Percentiles rank a stretch among this genome's conserved stretches.
Conservation (phyloP, 2,113 vertebrate species). For the Crocuta crocuta region DNA sequence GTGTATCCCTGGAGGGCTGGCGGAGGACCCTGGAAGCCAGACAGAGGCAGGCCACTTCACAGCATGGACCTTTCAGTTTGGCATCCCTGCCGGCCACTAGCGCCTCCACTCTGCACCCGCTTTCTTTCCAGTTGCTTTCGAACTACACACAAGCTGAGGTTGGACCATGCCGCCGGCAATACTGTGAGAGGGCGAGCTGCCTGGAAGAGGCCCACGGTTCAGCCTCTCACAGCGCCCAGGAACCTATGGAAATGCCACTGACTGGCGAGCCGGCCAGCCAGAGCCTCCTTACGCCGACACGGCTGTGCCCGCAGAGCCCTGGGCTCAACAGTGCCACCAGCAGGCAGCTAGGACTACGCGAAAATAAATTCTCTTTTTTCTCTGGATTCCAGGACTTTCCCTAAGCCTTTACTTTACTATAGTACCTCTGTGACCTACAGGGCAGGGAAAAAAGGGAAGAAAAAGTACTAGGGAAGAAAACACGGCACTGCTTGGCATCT, state of each 20-base stretch:
- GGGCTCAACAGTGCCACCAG: background rate
- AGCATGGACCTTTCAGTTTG: background rate
- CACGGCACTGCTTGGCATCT: slow-evolving; percentile 54
- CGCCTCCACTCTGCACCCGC: background rate
- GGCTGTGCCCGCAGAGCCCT: background rate
- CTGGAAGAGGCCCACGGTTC: background rate
- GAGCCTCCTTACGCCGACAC: background rate
- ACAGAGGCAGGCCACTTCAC: background rate
- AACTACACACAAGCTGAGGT: background rate
- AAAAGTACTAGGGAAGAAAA: slow-evolving; percentile 51
- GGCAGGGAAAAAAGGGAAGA: background rate
- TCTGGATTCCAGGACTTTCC: slow-evolving; percentile 57
- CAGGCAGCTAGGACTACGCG: slow-evolving; percentile 59
- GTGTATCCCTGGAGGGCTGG: background rate
- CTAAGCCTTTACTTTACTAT: slow-evolving; percentile 71
- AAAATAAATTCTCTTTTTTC: slow-evolving; percentile 57
- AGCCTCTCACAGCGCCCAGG: background rate
- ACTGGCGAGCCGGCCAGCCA: rapidly evolving
- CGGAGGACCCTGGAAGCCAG: background rate
- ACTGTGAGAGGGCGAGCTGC: background rate
- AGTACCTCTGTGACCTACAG: slow-evolving; percentile 64
- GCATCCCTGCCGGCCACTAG: background rate
- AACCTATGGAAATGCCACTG: background rate
- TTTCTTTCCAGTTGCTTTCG: background rate
- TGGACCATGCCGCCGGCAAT: background rate